Conservation (phyloP, 2,113 vertebrate genomes). For the Dunckerocampus dactyliophorus region DNA sequence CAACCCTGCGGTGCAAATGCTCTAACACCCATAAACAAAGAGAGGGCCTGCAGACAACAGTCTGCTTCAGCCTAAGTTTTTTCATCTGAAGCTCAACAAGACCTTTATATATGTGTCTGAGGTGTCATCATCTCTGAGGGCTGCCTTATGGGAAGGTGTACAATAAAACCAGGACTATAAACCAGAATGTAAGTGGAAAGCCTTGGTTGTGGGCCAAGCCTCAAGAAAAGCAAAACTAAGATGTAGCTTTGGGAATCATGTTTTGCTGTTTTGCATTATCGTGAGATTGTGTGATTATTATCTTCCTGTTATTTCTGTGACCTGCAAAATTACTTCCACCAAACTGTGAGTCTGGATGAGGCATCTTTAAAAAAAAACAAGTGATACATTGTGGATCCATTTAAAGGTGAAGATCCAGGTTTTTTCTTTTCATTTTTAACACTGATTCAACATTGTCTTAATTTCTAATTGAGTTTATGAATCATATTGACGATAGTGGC, state of each 20-base stretch:
- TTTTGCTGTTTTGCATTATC: constrained; percentile 19
- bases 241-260: constrained; percentile 1
- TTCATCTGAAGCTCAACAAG: constrained; percentile 57
- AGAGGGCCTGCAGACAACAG: constrained; percentile 64
- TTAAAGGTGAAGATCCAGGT: no score
- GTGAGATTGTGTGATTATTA: background rate
- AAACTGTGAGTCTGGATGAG: no score
- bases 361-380: no score
- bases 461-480: no score
- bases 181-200: constrained; percentile 60
- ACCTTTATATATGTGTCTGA: constrained; percentile 64
- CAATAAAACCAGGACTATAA: constrained; percentile 62
- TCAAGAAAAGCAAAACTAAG: constrained; percentile 20
- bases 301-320: background rate
- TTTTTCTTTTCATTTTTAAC: no score
- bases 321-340: no score
- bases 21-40: constrained; percentile 66
- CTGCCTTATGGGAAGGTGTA: constrained; percentile 60
- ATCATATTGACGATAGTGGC: background rate
- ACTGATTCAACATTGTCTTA: no score
- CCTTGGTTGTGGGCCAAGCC: constrained; percentile 35
- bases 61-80: constrained; percentile 40
- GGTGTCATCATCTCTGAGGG: constrained; percentile 62
- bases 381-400: no score
- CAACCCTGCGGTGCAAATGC: constrained; percentile 58